Conservation (phyloP, 1,140 invertebrate genomes). For the Spodoptera litura region DNA sequence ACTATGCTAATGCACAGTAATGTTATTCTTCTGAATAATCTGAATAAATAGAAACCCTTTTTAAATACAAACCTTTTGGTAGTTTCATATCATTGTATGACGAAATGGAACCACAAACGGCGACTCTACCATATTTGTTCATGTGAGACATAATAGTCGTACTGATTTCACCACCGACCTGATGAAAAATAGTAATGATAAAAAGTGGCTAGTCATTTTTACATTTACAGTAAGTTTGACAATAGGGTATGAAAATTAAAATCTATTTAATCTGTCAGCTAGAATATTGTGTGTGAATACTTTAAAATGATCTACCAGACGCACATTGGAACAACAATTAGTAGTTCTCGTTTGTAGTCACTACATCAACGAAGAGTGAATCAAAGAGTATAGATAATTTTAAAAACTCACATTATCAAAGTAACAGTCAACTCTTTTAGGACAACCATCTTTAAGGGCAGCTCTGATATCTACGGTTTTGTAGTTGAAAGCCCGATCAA, state of each 20-base stretch:
- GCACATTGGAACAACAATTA: too few relatives aligned
- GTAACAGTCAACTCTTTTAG: slow-evolving; percentile 90
- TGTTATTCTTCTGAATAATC: too few relatives aligned
- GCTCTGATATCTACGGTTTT: slow-evolving; percentile 85
- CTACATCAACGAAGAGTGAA: not conserved
- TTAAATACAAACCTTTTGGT: slow-evolving; percentile 70
- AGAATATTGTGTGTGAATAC: too few relatives aligned
- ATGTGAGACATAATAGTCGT: slow-evolving; percentile 87
- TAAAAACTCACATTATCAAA: slow-evolving; percentile 89
- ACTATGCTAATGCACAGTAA: too few relatives aligned
- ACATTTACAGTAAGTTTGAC: too few relatives aligned
- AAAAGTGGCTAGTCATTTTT: too few relatives aligned
- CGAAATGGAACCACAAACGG: slow-evolving; percentile 89
- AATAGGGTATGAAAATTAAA: too few relatives aligned
- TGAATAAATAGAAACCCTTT: not conserved
- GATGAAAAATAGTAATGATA: slow-evolving; percentile 38
- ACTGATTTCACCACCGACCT: slow-evolving; percentile 90
- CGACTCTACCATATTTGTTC: slow-evolving; percentile 87
- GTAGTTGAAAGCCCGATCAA: slow-evolving; percentile 89
- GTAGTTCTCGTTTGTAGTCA: too few relatives aligned
- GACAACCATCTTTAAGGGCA: slow-evolving; percentile 87
- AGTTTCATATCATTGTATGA: slow-evolving; percentile 84
- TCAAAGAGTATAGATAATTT: not conserved
- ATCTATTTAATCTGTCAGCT: too few relatives aligned
- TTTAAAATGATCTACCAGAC: too few relatives aligned